Base-by-base conservation (phyloP, 2,113 vertebrate species). In the Mormyrus iriodes region DNA sequence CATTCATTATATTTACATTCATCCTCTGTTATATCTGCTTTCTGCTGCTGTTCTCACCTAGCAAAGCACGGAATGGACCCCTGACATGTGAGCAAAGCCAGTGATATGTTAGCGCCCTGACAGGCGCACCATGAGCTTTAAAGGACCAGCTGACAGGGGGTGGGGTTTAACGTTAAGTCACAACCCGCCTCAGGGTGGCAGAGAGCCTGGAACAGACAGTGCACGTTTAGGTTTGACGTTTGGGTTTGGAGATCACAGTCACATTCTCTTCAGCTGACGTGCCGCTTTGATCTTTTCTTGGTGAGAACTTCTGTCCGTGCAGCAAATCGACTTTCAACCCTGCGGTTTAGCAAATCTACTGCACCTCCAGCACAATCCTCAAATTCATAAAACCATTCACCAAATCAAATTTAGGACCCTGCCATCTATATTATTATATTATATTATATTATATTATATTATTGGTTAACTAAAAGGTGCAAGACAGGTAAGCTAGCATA, bases 291-390 rank as follows among this genome's bases (percentile, higher is more conserved):
- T 84, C 88, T 46, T 51, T n/a, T 88, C 91, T 69, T 69, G 39
- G 89, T 90, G 73, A 48, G 39, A 90, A 92, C 91, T 79, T 87
- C 89, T 91, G 58, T 90, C 90, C 91, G 48, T 76, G 19, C 61
- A 87, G 88, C 93, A 94, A 92, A 92, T 93, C 92, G 12, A 85
- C 19, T n/a, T 21, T 87, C 44, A 2, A 35, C 65, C 73, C 46
- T 42, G 82, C 39, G 31, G 27, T 52, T 17, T 17, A 17, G 7
- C 48, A 49, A 44, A 31, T 84, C 1, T 24, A 51, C n/a, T 49
- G 8, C 48, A 52, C 31, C 27, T 4, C 58, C 61, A 27, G 10
- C n/a, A 69, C n/a, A 83, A 83, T 48, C 0, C 61, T 31, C 21
- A 61, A 69, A n/a, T 46, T n/a, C 46, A 44, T 84, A 48, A 3